Conservation (phyloP, 2,797 vertebrate genomes). For the Leptatherina wallacei region DNA sequence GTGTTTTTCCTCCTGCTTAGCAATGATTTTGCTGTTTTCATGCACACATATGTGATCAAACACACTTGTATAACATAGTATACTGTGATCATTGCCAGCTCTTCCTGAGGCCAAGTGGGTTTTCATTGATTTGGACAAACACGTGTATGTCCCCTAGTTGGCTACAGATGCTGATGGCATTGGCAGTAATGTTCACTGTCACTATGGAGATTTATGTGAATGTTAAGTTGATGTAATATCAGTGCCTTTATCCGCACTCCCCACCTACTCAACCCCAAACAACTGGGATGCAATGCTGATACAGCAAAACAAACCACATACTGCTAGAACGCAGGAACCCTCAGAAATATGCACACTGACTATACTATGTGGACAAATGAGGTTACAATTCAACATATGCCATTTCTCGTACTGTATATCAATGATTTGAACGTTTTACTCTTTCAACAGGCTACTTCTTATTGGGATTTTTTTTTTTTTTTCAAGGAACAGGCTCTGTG, state of each 20-base stretch:
- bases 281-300: conserved; percentile 41
- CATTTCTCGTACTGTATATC: neutral
- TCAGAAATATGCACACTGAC: conserved; percentile 5
- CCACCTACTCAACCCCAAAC: conserved; percentile 8
- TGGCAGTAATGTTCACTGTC: conserved; percentile 72
- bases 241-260: conserved; percentile 78
- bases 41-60: neutral
- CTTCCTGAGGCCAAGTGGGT: conserved; percentile 74
- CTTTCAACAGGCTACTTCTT: neutral
- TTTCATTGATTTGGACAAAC: conserved; percentile 77
- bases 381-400: neutral
- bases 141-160: conserved; percentile 78
- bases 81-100: conserved; percentile 37
- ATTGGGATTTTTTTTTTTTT: neutral
- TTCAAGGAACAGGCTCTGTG: neutral
- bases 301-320: neutral
- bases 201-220: conserved; percentile 82
- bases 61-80: neutral
- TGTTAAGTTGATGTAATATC: conserved; percentile 85
- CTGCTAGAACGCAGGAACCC: neutral
- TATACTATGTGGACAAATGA: too few relatives aligned
- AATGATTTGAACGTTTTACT: neutral
- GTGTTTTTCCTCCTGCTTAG: neutral
- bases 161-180: conserved; percentile 20
- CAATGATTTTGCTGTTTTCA: neutral